A percentile compares a stretch with the other conserved stretches of the same genome.
Conservation (phyloP, 2,888 invertebrate species). For the Lithophane ornitopus region DNA sequence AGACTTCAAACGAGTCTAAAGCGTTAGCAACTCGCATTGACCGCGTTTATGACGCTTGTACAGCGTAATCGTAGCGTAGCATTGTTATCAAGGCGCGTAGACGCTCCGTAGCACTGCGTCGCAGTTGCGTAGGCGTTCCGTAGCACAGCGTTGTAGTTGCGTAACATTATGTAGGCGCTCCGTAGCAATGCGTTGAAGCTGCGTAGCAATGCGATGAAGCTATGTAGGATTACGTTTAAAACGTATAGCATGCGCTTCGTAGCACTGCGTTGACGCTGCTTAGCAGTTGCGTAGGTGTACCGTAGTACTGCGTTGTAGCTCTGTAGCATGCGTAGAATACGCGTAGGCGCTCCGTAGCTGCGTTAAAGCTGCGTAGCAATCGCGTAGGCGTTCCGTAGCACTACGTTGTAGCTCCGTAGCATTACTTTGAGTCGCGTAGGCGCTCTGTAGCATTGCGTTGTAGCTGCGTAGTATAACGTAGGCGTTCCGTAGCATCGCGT, state of each 20-base stretch:
- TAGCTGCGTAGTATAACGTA: not conserved
- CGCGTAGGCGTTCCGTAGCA: not conserved
- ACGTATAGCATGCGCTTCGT: not conserved
- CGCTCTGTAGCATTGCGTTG: not conserved
- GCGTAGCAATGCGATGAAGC: conserved; percentile 6
- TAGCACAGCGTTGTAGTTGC: no score
- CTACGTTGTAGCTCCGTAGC: not conserved
- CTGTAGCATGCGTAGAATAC: not conserved
- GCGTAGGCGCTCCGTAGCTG: not conserved
- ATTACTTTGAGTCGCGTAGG: not conserved
- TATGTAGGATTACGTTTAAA: not conserved
- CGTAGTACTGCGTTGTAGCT: no score
- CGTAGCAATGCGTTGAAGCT: conserved; percentile 8
- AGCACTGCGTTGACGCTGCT: not conserved
- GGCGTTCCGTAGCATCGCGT: not conserved
- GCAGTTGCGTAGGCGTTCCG: no score
- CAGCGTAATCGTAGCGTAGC: not conserved
- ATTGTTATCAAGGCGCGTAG: not conserved
- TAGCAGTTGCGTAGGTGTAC: not conserved
- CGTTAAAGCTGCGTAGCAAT: not conserved
- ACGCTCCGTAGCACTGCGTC: not conserved
- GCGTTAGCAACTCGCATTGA: not conserved
- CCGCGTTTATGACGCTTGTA: not conserved
- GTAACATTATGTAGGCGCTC: not conserved
- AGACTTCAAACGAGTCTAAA: not conserved